Base-by-base conservation (phyloP, 2,113 vertebrate species). In the Callaeas wilsoni region DNA sequence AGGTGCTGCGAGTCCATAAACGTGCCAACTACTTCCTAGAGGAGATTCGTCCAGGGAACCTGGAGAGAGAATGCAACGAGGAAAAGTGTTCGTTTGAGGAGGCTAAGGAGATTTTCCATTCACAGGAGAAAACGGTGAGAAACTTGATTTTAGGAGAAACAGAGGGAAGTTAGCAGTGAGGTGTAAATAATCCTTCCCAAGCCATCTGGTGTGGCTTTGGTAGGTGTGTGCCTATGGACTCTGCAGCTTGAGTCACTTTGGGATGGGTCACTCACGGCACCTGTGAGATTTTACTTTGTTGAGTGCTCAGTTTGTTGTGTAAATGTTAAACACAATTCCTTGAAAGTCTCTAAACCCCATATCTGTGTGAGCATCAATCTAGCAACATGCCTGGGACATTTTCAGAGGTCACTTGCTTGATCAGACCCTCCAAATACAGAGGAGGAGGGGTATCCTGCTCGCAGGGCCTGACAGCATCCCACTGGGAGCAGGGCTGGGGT, bases 11-110 rank as follows among this genome's bases (percentile, higher is more conserved):
- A 53, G 79, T 97, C 30, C 96, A 97, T 42, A 97, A 96, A 73
- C 92, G 98, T 9, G 98, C 98, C 3, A 99, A 98, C 90, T 82
- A 94, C 22, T 97, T 98, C 27, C 94, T 99, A 37, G 99, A 99
- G 95, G 98, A 99, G 96, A 82, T 98, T 50, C 57, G 79, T n/a
- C 96, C 98, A 1, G 98, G 98, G 32, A 96, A 98, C 93, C 88
- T 99, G 95, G 98, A 99, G 96, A 96, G 99, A 52, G 98, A 99
- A 81, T 99, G 98, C 77, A 98, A 89, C 1, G 98, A 99, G 95
- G 98, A 99, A 79, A 87, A 29, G 10, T 99, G 98, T 85, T 98
- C 98, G 0, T 98, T 98, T 84, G 98, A 99, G 94, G 99, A 99
- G 92, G 98, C 98, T 1, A 77, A 95, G 6, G 98, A 99, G 94